Evolutionary conservation across 2,888 invertebrate genomes (phyloP), one percentile per base, ranked within the genome.

Genomic region (Cremastobaeus sp.): DNA sequence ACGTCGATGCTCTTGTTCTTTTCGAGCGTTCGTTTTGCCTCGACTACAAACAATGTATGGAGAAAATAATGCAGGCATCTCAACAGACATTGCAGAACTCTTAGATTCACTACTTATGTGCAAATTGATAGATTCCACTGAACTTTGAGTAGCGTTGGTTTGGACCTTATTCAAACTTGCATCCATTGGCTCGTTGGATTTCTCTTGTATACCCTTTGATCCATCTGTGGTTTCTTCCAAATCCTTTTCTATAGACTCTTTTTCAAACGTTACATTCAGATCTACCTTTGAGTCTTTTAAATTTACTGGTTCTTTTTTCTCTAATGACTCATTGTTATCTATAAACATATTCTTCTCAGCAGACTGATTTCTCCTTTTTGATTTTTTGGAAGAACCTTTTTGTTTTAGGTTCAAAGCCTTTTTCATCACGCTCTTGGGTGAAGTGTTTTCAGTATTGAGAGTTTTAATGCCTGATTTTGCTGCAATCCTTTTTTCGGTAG

Each of bases 1-100:
- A 2, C 73, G 62, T 6, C 77, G 78, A 0, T 76, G 18, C n/a
- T 79, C 69, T 21, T 81, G 77, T 79, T 92, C 92, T 43, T 88
- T 89, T 21, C 91, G 87, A 0, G 90, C 91, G 77, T 90, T 91
- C 1, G 87, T 88, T 77, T 92, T 92, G 0, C 92, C 92, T 14
- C 92, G 84, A 0, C 91, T 90, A 50, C 90, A 79, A 0, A 91
- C 91, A 0, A 92, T 89, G 82, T 89, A 91, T 0, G 92, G 92
- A 69, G 86, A 87, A 57, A 81, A 85, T 0, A 76, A 72, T 2
- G 76, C 81, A 3, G 81, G 83, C 5, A 57, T 39, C 1, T 11
- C n/a, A 6, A 32, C 11, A 3, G 12, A 5, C 3, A 15, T 11
- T 3, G 14, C 12, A 3, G 60, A 37, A 2, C 9, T n/a, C 3